These are phyloP conservation scores for Halcyon chelicuti DNA, from an alignment of 2,797 vertebrate species.

Conservation along the genomic window DNA sequence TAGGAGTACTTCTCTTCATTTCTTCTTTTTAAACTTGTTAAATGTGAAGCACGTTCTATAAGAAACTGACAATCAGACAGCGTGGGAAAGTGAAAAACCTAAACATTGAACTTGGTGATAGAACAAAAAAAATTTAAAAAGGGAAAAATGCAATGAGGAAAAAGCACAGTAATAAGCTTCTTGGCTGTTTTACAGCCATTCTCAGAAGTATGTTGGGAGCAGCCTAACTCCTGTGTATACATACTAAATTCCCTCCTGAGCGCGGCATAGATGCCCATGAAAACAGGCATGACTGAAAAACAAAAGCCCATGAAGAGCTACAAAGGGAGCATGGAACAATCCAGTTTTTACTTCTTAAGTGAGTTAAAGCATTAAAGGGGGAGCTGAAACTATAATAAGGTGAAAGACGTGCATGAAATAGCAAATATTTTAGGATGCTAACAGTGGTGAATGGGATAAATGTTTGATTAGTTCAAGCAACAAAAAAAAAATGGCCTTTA, in stretches of 20 bases:
- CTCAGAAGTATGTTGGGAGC: neutral
- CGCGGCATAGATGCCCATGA: neutral
- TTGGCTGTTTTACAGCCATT: neutral
- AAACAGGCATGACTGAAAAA: constrained; percentile 56
- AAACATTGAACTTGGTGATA: neutral
- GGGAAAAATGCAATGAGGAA: neutral
- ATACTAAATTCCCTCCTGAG: neutral
- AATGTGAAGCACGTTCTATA: neutral
- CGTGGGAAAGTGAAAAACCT: neutral
- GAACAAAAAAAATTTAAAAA: neutral
- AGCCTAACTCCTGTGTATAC: neutral
- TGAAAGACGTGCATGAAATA: constrained; percentile 21
- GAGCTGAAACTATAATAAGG: constrained; percentile 10
- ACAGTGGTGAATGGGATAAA: neutral
- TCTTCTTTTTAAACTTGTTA: neutral
- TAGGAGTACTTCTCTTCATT: neutral
- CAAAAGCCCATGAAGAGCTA: constrained; percentile 40
- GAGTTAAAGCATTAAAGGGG: constrained; percentile 36
- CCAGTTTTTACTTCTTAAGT: constrained; percentile 35
- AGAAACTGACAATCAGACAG: neutral
- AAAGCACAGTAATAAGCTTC: neutral
- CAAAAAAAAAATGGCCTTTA: neutral
- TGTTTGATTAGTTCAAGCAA: neutral
- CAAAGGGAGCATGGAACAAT: constrained; percentile 26
- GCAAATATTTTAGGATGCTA: constrained; percentile 21